Evolutionary conservation across 2,888 invertebrate species (phyloP).

Genomic region (Microplitis manilae): DNA sequence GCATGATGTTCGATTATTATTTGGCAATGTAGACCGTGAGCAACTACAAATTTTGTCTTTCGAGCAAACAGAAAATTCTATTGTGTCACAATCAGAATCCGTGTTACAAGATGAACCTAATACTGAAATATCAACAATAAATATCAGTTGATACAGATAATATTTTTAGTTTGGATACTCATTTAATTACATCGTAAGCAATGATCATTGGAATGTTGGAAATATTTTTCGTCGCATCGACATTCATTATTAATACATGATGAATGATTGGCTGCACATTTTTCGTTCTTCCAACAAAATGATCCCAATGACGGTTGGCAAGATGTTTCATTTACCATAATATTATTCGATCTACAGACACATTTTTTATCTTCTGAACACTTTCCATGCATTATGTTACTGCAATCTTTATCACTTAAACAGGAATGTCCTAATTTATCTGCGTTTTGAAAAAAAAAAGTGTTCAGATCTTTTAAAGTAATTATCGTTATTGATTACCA

Average conservation of each 20-base stretch:
- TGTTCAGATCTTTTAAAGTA: too few relatives aligned
- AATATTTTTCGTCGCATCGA: not conserved
- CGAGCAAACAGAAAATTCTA: not conserved
- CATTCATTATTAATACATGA: not conserved
- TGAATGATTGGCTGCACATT: not conserved
- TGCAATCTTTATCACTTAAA: not conserved
- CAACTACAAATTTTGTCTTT: not conserved
- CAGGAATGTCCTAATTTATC: not conserved
- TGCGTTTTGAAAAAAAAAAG: not conserved
- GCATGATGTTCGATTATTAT: too few relatives aligned
- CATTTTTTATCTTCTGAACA: not conserved
- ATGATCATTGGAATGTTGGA: not conserved
- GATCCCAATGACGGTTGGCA: not conserved
- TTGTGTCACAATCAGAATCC: not conserved
- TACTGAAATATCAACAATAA: not conserved
- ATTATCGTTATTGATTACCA: too few relatives aligned
- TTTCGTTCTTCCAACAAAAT: not conserved
- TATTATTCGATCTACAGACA: not conserved
- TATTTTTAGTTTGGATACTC: not conserved
- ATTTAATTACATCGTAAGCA: not conserved
- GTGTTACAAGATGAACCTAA: not conserved
- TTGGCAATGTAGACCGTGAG: not conserved
- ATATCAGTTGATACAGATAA: not conserved
- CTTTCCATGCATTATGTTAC: not conserved
- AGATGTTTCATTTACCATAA: not conserved